Evolutionary conservation across 2,797 vertebrate genomes (phyloP).

Genomic region (Paguma larvata): DNA sequence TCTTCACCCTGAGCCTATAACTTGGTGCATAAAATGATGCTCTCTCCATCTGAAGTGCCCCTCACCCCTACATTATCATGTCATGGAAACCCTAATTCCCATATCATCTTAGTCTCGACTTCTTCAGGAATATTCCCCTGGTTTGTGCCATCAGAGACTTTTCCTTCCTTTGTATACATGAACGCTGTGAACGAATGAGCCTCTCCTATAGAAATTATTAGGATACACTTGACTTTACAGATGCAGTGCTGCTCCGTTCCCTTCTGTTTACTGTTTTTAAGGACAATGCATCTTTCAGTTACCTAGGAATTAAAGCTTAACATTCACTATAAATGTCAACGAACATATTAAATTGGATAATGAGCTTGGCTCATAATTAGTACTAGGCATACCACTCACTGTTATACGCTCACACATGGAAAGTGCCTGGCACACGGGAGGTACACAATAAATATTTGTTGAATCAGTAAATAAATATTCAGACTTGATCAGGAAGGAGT

Average conservation of each 20-base stretch:
- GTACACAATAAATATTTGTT: not conserved
- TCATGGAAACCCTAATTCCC: not conserved
- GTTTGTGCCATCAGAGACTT: not conserved
- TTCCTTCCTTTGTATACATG: not conserved
- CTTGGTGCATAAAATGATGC: not conserved
- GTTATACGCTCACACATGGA: not conserved
- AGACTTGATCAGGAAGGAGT: not conserved
- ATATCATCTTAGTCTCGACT: not conserved
- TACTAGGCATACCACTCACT: not conserved
- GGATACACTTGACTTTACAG: not conserved
- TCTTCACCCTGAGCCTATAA: not conserved
- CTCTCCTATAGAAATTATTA: not conserved
- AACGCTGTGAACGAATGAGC: not conserved
- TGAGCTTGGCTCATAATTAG: not conserved
- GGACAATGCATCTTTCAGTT: not conserved
- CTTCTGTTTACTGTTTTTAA: not conserved
- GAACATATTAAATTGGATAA: not conserved
- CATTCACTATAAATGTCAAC: not conserved
- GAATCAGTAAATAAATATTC: not conserved
- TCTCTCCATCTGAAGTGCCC: not conserved
- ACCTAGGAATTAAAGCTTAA: not conserved
- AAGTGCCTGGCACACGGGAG: not conserved
- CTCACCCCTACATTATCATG: not conserved
- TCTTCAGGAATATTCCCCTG: not conserved
- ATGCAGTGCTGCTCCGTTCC: not conserved